These are phyloP conservation scores for Botrylloides violaceus DNA, from an alignment of 23 tunicate species.

Conservation along the genomic window DNA sequence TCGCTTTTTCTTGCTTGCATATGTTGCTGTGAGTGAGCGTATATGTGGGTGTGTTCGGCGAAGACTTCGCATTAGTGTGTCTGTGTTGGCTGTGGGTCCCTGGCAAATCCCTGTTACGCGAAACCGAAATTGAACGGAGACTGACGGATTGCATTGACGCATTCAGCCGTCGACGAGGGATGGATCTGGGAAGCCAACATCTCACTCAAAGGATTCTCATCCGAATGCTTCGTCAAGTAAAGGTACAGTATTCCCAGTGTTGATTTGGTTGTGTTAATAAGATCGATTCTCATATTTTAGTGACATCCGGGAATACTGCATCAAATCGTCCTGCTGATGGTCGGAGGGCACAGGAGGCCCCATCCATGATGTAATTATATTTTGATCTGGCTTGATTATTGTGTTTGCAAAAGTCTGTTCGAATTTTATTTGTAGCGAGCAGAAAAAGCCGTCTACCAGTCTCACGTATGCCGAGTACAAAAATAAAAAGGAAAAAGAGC, in stretches of 20 bases:
- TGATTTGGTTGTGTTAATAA: neutral
- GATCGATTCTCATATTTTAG: neutral
- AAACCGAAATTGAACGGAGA: neutral
- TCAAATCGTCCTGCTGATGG: neutral
- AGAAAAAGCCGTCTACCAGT: slow-evolving; percentile 10
- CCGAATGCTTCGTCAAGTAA: slow-evolving; percentile 6
- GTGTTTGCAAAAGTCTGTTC: no score
- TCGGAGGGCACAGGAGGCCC: neutral
- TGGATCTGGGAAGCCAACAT: slow-evolving; percentile 7
- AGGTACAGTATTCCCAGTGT: neutral
- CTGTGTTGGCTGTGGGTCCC: neutral
- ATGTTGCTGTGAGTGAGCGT: neutral
- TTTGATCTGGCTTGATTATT: no score
- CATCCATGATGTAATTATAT: no score
- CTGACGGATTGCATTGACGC: neutral
- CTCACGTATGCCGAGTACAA: slow-evolving; percentile 76
- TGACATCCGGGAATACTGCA: neutral
- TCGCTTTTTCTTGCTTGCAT: neutral
- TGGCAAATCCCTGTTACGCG: neutral
- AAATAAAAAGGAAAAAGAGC: slow-evolving; percentile 5
- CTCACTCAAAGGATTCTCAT: slow-evolving; percentile 19
- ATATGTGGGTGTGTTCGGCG: neutral
- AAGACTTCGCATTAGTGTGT: neutral
- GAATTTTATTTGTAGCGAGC: neutral
- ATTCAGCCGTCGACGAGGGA: slow-evolving; percentile 23